Percentiles rank a stretch among this genome's conserved stretches.
phyloP scores from a whole-genome alignment of 53 echinoderm and acorn worm species.

The Crossaster papposus region DNA sequence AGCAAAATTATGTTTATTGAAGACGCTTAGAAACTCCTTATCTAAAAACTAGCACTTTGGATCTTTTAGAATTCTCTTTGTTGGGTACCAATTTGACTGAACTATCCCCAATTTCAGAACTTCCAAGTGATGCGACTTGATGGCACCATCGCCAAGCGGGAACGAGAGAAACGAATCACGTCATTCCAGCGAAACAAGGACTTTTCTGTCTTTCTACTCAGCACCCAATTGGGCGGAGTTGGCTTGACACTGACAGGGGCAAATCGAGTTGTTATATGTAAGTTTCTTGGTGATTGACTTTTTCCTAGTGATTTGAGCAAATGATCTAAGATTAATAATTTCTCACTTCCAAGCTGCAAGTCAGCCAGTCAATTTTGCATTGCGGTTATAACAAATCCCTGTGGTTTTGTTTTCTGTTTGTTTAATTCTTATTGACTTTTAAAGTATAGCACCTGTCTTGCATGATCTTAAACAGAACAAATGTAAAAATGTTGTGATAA shows the following conservation, averaged over 20 bases:
- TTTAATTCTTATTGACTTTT: too few species aligned
- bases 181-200: slow-evolving; percentile 77
- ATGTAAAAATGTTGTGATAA: too few species aligned
- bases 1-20: too few species aligned
- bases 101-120: slow-evolving; percentile 45
- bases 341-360: not conserved
- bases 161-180: slow-evolving; percentile 79
- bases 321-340: not conserved
- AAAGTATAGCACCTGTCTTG: too few species aligned
- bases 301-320: not conserved
- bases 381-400: too few species aligned
- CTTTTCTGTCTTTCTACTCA: slow-evolving; percentile 86
- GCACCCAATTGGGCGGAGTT: slow-evolving; percentile 93
- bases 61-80: too few species aligned
- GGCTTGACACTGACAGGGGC: slow-evolving; percentile 95
- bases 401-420: too few species aligned
- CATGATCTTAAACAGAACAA: too few species aligned
- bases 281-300: slow-evolving; percentile 43
- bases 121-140: slow-evolving; percentile 89
- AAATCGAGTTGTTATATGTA: slow-evolving; percentile 94
- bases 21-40: too few species aligned
- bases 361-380: too few species aligned
- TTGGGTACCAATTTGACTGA: too few species aligned
- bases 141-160: slow-evolving; percentile 86
- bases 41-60: too few species aligned